Conservation (phyloP, 2,113 vertebrate genomes). For the Gasterosteus aculeatus region DNA sequence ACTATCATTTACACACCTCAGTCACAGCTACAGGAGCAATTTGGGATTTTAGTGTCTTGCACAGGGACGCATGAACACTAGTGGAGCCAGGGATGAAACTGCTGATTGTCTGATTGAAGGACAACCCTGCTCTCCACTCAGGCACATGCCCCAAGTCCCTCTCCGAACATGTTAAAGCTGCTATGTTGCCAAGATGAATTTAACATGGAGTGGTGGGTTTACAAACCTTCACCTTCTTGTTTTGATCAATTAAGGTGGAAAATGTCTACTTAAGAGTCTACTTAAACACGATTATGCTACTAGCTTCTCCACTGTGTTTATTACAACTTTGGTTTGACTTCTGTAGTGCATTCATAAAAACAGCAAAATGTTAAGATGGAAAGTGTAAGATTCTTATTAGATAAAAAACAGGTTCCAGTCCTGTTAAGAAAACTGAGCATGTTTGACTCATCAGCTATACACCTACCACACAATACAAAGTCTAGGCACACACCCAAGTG, state of each 20-base stretch:
- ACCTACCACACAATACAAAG: too few relatives aligned
- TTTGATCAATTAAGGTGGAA: not conserved
- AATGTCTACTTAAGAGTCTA: not conserved
- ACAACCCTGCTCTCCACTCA: too few relatives aligned
- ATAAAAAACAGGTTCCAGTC: not conserved
- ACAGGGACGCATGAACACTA: too few relatives aligned
- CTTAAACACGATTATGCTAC: not conserved
- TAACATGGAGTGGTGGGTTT: not conserved
- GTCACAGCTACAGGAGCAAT: too few relatives aligned
- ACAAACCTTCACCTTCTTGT: too few relatives aligned
- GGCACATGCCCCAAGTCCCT: not conserved
- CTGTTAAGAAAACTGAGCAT: too few relatives aligned
- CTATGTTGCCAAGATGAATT: not conserved
- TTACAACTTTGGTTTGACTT: not conserved
- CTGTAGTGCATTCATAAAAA: not conserved
- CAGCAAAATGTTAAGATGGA: not conserved
- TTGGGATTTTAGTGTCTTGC: too few relatives aligned
- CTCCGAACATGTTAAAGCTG: not conserved
- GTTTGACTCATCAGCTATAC: too few relatives aligned
- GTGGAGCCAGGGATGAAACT: too few relatives aligned
- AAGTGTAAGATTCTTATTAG: not conserved
- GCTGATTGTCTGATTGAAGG: too few relatives aligned
- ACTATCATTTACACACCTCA: too few relatives aligned
- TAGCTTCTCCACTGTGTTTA: not conserved
- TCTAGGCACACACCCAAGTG: not conserved